Evolutionary conservation across 2,113 vertebrate genomes (phyloP), one percentile per base, ranked within the genome.

Genomic region (Caretta caretta): DNA sequence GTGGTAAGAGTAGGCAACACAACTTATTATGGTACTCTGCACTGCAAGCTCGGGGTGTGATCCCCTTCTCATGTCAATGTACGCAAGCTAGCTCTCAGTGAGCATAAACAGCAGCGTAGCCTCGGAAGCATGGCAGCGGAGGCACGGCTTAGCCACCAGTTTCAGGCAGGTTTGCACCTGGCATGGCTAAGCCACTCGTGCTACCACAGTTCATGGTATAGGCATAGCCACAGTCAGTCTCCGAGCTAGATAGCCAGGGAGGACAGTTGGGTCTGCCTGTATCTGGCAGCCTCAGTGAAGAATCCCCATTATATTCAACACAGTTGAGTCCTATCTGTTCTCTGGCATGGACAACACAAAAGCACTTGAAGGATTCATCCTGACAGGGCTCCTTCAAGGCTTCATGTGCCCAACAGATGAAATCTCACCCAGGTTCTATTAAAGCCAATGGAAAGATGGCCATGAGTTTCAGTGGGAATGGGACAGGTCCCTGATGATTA

Each of bases 21-120:
- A 3, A 75, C 0, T 0, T 13, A 2, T 13, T 72, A 76, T 48
- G 31, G 17, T 69, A 20, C 65, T 22, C 5, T 72, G n/a, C 65
- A 72, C n/a, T 35, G 17, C 31, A 35, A 35, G 62, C 31, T 16
- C 35, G 59, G 29, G 29, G 13, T 65, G 31, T 65, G 59, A 65
- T 31, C 31, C 14, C 31, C 13, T 65, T 65, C 31, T n/a, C 5
- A 72, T 5, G 19, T 38, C 38, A 72, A 20, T 9, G 8, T 38
- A n/a, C 17, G 10, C 19, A 9, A 20, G 35, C 35, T 38, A 72
- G 65, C n/a, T 72, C 65, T 72, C n/a, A 72, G 19, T 1, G 1
- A 72, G n/a, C 9, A n/a, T 38, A 72, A 72, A 38, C 10, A 31
- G 59, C 13, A 4, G 29, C 35, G 59, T 62, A 62, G 59, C 14